Base-by-base conservation (phyloP, 2,888 invertebrate genomes). In the Aporophyla nigra region DNA sequence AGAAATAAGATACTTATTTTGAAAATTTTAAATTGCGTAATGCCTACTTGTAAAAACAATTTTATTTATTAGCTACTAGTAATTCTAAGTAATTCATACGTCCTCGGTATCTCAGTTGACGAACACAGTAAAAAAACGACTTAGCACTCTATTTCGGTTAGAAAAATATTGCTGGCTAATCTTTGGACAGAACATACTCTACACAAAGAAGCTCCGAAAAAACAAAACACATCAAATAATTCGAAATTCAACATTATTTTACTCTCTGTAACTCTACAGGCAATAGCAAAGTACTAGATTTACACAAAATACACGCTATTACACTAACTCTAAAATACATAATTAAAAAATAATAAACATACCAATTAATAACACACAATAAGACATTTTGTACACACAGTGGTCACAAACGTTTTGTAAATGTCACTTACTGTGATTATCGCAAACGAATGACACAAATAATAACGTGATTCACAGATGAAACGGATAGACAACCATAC, bases 311-410 rank as follows among this genome's bases (percentile, higher is more conserved):
- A 2, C 24, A 27, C 2, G 6, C 0, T n/a, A n/a, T n/a, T n/a
- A n/a, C n/a, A n/a, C n/a, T 16, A 21, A 21, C 0, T 27, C 5
- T 24, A 24, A 40, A 65, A 46, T 33, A 56, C 0, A 21, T 1
- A 27, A 21, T 88, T 78, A 84, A 49, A 78, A 66, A 66, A 21
- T 71, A 83, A 82, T 77, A 84, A 87, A 92, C 94, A 94, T 83
- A 95, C 95, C 93, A 81, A 93, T 89, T 86, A 93, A 73, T 27
- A 90, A 81, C 70, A 89, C 85, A 88, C 85, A 89, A 83, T 90
- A 89, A 74, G 82, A 85, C 94, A 94, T 95, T 83, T 89, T 72
- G 21, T 79, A 73, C 83, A 84, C 73, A 74, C 76, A 78, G 71
- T 77, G 74, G 21, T 21, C 85, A 88, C 89, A 79, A 83, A 80